A percentile compares a stretch with the other conserved stretches of the same genome.
Conservation (phyloP, 2,113 vertebrate genomes). For the Anhinga rufa region DNA sequence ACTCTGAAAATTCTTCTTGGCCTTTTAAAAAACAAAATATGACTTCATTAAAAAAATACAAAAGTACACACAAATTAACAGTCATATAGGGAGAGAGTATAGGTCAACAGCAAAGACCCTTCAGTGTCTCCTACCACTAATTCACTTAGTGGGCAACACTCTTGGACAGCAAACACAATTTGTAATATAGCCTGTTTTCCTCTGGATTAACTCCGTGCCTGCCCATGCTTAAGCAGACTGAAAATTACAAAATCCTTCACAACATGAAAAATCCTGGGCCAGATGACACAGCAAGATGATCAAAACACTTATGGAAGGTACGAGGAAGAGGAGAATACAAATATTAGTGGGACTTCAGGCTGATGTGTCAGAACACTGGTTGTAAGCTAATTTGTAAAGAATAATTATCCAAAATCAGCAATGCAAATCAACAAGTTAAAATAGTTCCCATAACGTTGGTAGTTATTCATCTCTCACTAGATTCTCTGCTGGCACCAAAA, state of each 20-base stretch:
- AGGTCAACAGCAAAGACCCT: neutral
- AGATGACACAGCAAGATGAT: conserved; percentile 34
- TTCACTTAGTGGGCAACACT: neutral
- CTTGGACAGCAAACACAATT: neutral
- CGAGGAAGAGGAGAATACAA: conserved; percentile 7
- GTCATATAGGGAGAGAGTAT: neutral
- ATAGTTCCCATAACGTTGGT: neutral
- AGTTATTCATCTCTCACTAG: neutral
- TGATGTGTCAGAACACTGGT: neutral
- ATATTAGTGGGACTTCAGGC: neutral
- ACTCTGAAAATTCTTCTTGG: neutral
- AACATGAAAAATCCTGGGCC: conserved; percentile 35
- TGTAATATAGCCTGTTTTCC: conserved; percentile 14
- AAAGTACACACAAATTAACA: neutral
- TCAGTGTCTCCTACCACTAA: neutral
- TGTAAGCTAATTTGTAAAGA: neutral
- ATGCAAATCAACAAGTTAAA: neutral
- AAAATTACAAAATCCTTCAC: conserved; percentile 53
- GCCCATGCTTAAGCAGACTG: conserved; percentile 39
- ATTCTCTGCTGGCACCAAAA: neutral
- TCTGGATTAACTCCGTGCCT: conserved; percentile 10
- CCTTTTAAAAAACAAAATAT: neutral
- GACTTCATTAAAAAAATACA: neutral
- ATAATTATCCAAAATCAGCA: neutral
- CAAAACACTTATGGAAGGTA: neutral